These are phyloP conservation scores for Stigmatopora argus DNA, from an alignment of 2,113 vertebrate species.

Conservation along the genomic window DNA sequence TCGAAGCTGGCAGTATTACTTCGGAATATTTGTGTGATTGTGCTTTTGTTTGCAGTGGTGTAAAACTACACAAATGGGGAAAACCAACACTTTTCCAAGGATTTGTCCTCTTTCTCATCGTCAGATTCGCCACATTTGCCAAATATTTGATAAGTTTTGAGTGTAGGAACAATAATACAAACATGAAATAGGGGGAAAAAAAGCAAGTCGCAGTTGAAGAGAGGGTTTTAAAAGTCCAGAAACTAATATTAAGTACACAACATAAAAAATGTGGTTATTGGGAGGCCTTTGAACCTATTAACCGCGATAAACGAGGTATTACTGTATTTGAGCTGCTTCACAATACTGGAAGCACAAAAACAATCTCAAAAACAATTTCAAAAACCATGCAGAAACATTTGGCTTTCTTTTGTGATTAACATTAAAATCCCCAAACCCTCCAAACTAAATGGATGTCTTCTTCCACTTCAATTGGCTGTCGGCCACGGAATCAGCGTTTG, in stretches of 20 bases:
- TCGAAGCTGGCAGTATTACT: background rate
- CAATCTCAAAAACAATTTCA: background rate
- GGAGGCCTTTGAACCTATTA: too few species aligned
- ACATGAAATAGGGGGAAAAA: too few species aligned
- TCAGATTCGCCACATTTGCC: too few species aligned
- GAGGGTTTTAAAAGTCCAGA: too few species aligned
- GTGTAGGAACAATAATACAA: too few species aligned
- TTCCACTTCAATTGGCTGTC: background rate
- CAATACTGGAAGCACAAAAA: background rate
- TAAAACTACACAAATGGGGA: background rate
- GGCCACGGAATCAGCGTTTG: background rate
- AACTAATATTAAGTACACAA: too few species aligned
- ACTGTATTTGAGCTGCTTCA: background rate
- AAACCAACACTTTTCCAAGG: background rate
- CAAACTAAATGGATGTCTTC: background rate
- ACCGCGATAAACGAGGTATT: too few species aligned
- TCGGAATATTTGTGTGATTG: background rate
- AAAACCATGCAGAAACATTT: background rate
- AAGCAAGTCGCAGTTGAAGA: too few species aligned
- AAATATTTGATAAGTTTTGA: too few species aligned
- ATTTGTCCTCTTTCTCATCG: background rate
- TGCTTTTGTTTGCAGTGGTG: background rate
- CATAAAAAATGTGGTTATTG: too few species aligned
- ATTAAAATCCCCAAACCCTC: background rate
- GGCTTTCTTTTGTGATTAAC: background rate